phyloP scores from a whole-genome alignment of 2,113 vertebrate genomes.

The Empidonax traillii region DNA sequence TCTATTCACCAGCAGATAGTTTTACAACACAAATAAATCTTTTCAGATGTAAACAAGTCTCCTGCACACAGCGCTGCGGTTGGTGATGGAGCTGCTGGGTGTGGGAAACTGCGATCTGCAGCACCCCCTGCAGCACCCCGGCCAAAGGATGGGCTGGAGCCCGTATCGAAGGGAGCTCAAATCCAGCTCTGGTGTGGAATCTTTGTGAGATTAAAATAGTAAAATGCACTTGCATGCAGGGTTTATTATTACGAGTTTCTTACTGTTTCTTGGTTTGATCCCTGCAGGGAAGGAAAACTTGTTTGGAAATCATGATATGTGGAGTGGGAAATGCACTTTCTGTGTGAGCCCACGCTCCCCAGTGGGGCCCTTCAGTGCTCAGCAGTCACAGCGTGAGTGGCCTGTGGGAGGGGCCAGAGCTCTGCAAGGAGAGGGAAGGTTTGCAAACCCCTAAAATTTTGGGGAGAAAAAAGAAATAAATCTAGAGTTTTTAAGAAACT shows the following conservation, averaged over 20 bases:
- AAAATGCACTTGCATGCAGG: not conserved
- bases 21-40: conserved; percentile 60
- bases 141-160: not conserved
- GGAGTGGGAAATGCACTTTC: not conserved
- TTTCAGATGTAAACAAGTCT: conserved; percentile 39
- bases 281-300: not conserved
- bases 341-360: fast-evolving
- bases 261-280: not conserved
- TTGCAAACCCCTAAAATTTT: not conserved
- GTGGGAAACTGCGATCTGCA: not conserved
- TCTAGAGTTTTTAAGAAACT: not conserved
- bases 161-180: fast-evolving
- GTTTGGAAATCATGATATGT: not conserved
- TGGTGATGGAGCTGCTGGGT: not conserved
- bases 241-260: not conserved
- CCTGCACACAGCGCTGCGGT: not conserved
- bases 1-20: conserved; percentile 44
- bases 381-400: fast-evolving
- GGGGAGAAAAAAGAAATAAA: not conserved
- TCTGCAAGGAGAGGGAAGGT: not conserved
- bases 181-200: fast-evolving
- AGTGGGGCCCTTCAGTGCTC: fast-evolving
- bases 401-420: not conserved
- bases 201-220: not conserved
- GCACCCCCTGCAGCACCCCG: conserved; percentile 29